These are phyloP conservation scores for Eupeodes luniger DNA, from an alignment of 2,888 invertebrate genomes.

Conservation along the genomic window DNA sequence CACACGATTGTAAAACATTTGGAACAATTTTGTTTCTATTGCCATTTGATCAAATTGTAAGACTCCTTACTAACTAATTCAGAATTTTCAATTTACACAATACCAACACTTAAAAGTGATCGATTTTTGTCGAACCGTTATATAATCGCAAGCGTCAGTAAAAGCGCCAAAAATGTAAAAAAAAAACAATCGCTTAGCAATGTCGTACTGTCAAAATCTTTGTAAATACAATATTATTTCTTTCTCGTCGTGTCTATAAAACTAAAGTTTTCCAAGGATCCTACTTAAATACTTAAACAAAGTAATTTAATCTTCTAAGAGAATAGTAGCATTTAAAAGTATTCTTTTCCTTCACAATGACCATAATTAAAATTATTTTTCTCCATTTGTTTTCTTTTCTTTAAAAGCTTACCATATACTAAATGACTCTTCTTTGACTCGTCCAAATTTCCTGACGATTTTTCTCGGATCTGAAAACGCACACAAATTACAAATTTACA, in stretches of 20 bases:
- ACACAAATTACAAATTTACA: constrained; percentile 67
- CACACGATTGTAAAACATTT: too few species aligned
- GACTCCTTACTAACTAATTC: too few species aligned
- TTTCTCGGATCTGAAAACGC: constrained; percentile 80
- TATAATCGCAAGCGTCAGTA: neutral
- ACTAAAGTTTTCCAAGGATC: constrained; percentile 5
- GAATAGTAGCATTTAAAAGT: constrained; percentile 71
- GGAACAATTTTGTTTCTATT: too few species aligned
- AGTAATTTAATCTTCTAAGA: constrained; percentile 8
- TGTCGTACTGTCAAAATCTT: constrained; percentile 19
- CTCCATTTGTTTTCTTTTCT: constrained; percentile 64
- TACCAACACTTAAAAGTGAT: neutral
- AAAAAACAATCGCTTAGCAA: neutral
- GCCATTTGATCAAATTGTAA: too few species aligned
- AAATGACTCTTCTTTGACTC: constrained; percentile 84
- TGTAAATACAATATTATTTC: constrained; percentile 58
- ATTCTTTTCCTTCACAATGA: constrained; percentile 44
- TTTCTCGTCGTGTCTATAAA: constrained; percentile 19
- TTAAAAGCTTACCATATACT: constrained; percentile 77
- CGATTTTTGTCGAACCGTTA: neutral
- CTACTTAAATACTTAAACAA: neutral
- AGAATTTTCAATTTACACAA: neutral
- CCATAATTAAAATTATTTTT: constrained; percentile 59
- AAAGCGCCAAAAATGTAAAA: neutral
- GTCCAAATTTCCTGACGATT: constrained; percentile 83